phyloP scores from a whole-genome alignment of 1,140 invertebrate species.

The Euura saliciscinereae region DNA sequence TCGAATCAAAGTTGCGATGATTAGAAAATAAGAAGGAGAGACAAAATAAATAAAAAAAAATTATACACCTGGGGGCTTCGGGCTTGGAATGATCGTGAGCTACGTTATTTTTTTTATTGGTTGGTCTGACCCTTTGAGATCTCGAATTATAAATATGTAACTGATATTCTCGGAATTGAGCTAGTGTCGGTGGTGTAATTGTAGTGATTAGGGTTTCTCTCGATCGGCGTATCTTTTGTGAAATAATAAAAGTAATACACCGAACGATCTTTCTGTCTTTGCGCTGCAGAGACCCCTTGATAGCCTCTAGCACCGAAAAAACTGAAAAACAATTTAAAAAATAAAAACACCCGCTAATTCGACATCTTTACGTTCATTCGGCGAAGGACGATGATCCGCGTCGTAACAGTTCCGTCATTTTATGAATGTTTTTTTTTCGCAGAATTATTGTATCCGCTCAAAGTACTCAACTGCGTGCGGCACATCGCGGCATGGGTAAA shows the following conservation, averaged over 20 bases:
- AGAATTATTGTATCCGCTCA: no score
- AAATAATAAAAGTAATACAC: background rate
- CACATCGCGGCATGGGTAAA: background rate
- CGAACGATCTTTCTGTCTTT: background rate
- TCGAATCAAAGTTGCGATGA: no score
- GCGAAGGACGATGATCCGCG: background rate
- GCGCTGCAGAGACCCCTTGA: background rate
- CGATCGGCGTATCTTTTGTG: slow-evolving; percentile 1
- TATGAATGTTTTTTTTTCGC: background rate
- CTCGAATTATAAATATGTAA: no score
- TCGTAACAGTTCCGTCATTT: background rate
- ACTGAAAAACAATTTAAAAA: background rate
- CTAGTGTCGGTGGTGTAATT: slow-evolving; percentile 49
- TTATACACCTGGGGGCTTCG: no score
- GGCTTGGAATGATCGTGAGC: no score
- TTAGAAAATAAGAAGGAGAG: no score
- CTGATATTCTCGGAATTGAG: slow-evolving; percentile 44
- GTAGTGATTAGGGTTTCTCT: slow-evolving; percentile 41
- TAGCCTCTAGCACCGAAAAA: background rate
- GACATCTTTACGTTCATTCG: background rate
- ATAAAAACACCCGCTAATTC: background rate
- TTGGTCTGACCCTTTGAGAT: no score
- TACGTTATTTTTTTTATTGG: no score
- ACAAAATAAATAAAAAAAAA: no score
- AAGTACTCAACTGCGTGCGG: background rate